These are phyloP conservation scores for Leptopterna dolabrata DNA, from an alignment of 2,888 invertebrate species.

Conservation along the genomic window DNA sequence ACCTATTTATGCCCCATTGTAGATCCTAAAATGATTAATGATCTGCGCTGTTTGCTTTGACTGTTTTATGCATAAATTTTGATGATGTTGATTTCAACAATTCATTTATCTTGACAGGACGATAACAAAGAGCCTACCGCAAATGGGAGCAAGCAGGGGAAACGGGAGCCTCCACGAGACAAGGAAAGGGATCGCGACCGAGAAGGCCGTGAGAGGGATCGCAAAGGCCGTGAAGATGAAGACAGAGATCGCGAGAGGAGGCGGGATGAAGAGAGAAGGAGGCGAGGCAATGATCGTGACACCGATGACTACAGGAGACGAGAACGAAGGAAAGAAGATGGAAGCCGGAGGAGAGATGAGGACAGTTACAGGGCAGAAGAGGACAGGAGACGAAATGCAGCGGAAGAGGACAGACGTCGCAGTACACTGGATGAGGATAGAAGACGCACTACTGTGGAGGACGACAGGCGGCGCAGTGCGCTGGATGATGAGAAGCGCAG, in stretches of 20 bases:
- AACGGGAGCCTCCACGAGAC: slow-evolving; percentile 33
- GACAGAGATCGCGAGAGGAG: slow-evolving; percentile 33
- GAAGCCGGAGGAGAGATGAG: slow-evolving; percentile 43
- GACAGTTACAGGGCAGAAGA: slow-evolving; percentile 43
- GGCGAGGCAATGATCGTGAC: slow-evolving; percentile 36
- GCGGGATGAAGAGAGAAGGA: slow-evolving; percentile 15
- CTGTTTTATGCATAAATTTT: no score
- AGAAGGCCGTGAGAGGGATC: slow-evolving; percentile 11
- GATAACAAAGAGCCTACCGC: slow-evolving; percentile 51
- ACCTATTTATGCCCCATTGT: no score
- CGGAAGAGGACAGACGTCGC: slow-evolving; percentile 44
- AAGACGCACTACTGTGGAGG: slow-evolving; percentile 2
- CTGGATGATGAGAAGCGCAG: background rate
- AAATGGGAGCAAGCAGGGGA: slow-evolving; percentile 28
- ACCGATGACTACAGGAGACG: slow-evolving; percentile 63
- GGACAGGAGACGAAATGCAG: slow-evolving; percentile 25
- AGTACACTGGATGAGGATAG: slow-evolving; percentile 41
- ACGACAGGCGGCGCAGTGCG: background rate
- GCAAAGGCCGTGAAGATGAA: slow-evolving; percentile 29
- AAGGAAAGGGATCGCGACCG: slow-evolving; percentile 24
- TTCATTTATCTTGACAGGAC: slow-evolving; percentile 25
- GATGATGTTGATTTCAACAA: no score
- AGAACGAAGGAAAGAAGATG: slow-evolving; percentile 62
- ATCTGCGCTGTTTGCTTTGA: no score
- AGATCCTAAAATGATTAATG: no score